Evolutionary conservation across 2,888 invertebrate species (phyloP).

Genomic region (Eupeodes latifasciatus): DNA sequence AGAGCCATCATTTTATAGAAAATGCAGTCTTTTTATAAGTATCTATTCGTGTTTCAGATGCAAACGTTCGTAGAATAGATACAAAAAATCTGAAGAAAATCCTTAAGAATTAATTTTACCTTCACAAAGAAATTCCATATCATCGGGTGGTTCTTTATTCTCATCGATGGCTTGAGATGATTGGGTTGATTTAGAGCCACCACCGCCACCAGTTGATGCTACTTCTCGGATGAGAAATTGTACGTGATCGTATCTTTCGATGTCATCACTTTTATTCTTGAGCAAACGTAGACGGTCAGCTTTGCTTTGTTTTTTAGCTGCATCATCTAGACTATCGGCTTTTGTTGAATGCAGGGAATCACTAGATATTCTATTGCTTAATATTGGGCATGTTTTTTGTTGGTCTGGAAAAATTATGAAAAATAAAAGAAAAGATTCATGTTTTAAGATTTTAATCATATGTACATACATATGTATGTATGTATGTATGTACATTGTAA

Average conservation of each 20-base stretch:
- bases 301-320: constrained; percentile 81
- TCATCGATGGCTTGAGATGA: constrained; percentile 84
- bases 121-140: constrained; percentile 83
- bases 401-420: constrained; percentile 63
- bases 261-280: constrained; percentile 84
- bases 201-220: constrained; percentile 85
- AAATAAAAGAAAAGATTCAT: too few relatives aligned
- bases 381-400: constrained; percentile 72
- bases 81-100: background rate
- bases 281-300: constrained; percentile 81
- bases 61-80: background rate
- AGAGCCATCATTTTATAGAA: background rate
- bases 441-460: too few relatives aligned
- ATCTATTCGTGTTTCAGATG: constrained; percentile 1
- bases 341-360: constrained; percentile 69
- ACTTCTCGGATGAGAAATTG: constrained; percentile 96
- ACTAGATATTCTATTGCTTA: constrained; percentile 73
- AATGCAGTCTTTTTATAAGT: constrained; percentile 34
- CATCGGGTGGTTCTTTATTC: constrained; percentile 81
- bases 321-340: constrained; percentile 81
- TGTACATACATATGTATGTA: too few relatives aligned
- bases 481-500: too few relatives aligned
- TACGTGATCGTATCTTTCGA: constrained; percentile 91
- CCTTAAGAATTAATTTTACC: constrained; percentile 77
- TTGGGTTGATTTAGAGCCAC: constrained; percentile 84